phyloP scores from a whole-genome alignment of 1,140 invertebrate species.

The Macrosteles quadrilineatus region DNA sequence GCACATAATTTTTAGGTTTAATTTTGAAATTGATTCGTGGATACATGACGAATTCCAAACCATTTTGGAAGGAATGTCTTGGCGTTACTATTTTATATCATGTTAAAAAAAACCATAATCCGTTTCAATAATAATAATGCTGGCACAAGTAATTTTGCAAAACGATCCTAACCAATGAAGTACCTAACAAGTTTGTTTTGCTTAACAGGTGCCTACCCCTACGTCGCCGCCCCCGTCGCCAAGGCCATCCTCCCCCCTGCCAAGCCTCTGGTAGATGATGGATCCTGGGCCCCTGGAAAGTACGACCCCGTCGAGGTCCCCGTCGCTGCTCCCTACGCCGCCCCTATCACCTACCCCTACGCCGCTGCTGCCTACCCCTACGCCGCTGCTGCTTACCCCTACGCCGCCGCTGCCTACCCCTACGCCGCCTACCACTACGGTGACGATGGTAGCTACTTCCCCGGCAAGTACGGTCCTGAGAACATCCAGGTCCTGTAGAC shows the following conservation, averaged over 20 bases:
- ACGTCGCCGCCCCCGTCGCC: conserved; percentile 19
- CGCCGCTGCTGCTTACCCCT: background rate
- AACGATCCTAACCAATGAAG: too few relatives aligned
- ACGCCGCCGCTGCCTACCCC: conserved; percentile 15
- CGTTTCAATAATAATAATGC: too few relatives aligned
- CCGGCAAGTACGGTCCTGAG: conserved; percentile 40
- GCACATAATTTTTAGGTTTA: too few relatives aligned
- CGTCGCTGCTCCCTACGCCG: background rate
- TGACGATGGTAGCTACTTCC: conserved; percentile 43
- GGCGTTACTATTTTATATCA: too few relatives aligned
- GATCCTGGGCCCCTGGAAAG: conserved; percentile 42
- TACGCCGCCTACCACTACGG: conserved; percentile 24
- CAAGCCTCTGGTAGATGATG: conserved; percentile 33
- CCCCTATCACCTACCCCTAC: background rate
- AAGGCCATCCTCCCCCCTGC: background rate
- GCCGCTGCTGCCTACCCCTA: conserved; percentile 13
- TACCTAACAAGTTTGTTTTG: too few relatives aligned
- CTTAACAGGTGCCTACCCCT: conserved; percentile 20
- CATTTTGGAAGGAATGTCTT: too few relatives aligned
- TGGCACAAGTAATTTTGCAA: too few relatives aligned
- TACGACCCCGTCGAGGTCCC: conserved; percentile 33
- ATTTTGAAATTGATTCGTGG: too few relatives aligned
- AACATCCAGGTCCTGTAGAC: conserved; percentile 13
- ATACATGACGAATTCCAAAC: too few relatives aligned
- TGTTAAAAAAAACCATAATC: too few relatives aligned